phyloP scores from a whole-genome alignment of 2,888 invertebrate genomes.

The Acleris emargana region DNA sequence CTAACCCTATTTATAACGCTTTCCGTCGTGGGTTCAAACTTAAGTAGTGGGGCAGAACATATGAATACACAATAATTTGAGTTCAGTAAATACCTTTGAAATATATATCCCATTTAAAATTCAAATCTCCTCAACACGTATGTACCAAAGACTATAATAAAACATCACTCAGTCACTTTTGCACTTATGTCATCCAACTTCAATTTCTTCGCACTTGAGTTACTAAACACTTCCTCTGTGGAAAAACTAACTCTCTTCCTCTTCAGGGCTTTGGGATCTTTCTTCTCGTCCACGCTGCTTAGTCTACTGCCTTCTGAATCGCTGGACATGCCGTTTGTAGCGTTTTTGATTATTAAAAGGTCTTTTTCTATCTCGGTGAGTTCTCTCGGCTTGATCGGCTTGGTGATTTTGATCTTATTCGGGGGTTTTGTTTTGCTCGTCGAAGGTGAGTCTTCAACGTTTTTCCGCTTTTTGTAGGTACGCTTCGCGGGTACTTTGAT shows the following conservation, averaged over 20 bases:
- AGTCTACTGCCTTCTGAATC: slow-evolving; percentile 59
- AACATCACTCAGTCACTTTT: slow-evolving; percentile 27
- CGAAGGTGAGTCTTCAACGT: slow-evolving; percentile 59
- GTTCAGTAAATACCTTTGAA: too few relatives aligned
- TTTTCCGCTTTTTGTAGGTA: slow-evolving; percentile 67
- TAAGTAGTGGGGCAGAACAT: too few relatives aligned
- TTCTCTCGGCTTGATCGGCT: slow-evolving; percentile 64
- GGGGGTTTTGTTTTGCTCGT: slow-evolving; percentile 53
- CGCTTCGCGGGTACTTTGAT: slow-evolving; percentile 56
- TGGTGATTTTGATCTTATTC: slow-evolving; percentile 53
- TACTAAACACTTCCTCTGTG: slow-evolving; percentile 49
- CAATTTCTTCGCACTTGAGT: slow-evolving; percentile 45
- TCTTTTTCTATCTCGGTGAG: slow-evolving; percentile 76
- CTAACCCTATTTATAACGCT: too few relatives aligned
- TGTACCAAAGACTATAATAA: slow-evolving; percentile 4
- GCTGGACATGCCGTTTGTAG: slow-evolving; percentile 62
- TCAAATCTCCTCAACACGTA: not conserved
- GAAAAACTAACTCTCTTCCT: slow-evolving; percentile 59
- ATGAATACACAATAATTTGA: too few relatives aligned
- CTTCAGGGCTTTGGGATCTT: slow-evolving; percentile 52
- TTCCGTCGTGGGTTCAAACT: too few relatives aligned
- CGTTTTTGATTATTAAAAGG: slow-evolving; percentile 69
- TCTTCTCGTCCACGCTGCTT: slow-evolving; percentile 48
- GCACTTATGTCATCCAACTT: slow-evolving; percentile 37
- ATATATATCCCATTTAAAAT: too few relatives aligned